These are phyloP conservation scores for Lasioglossum malachurum DNA, from an alignment of 2,888 invertebrate species.

Conservation along the genomic window DNA sequence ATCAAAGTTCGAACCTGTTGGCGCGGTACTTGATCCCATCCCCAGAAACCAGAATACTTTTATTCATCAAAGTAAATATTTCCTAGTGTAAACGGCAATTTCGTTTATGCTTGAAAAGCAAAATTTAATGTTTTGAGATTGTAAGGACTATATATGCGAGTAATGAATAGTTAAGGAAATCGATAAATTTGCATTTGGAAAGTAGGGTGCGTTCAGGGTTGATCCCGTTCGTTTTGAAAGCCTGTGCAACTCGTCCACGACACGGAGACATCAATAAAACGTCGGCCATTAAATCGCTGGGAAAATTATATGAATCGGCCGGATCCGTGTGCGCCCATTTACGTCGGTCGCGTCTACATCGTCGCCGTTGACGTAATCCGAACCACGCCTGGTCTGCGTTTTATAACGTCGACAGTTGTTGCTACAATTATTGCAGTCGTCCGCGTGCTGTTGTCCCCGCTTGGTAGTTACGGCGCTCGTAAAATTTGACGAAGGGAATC, in stretches of 20 bases:
- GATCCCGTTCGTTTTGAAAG: not conserved
- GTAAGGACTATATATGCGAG: no score
- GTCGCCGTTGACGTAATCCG: conserved; percentile 24
- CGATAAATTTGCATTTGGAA: not conserved
- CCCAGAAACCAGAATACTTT: not conserved
- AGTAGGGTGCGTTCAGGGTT: not conserved
- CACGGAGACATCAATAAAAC: conserved; percentile 5
- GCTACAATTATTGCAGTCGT: conserved; percentile 48
- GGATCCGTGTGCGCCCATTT: not conserved
- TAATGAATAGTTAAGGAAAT: not conserved
- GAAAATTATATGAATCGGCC: conserved; percentile 43
- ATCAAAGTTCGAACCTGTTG: no score
- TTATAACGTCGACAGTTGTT: conserved; percentile 55
- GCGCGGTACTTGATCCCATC: no score
- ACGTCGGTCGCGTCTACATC: not conserved
- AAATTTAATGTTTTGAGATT: no score
- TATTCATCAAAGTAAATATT: no score
- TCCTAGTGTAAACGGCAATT: no score
- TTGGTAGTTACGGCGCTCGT: conserved; percentile 20
- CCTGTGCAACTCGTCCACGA: not conserved
- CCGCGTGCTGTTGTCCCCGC: conserved; percentile 18
- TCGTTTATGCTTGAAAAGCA: no score
- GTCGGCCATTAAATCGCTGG: conserved; percentile 46
- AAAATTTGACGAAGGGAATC: conserved; percentile 39
- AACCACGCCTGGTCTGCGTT: conserved; percentile 21